Evolutionary conservation across 2,113 vertebrate genomes (phyloP).

Genomic region (Odontophorus gujanensis): DNA sequence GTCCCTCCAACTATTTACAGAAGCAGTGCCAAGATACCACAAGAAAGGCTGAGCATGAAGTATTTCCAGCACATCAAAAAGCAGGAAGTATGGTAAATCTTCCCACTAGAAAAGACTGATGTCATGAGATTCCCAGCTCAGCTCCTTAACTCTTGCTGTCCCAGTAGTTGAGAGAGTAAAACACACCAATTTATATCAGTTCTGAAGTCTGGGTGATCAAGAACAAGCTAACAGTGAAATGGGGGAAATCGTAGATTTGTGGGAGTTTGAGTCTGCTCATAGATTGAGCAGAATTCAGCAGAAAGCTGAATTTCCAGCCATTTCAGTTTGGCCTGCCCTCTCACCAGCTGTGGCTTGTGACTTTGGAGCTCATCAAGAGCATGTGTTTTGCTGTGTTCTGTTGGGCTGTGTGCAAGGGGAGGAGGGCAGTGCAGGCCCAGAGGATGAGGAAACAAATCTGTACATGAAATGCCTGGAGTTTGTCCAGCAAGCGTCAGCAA

Average conservation of each 20-base stretch:
- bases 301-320: not conserved
- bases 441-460: not conserved
- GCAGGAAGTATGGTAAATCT: slow-evolving; percentile 67
- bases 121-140: slow-evolving; percentile 41
- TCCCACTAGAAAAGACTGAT: slow-evolving; percentile 47
- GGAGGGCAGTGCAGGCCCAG: not conserved
- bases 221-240: not conserved
- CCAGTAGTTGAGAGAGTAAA: not conserved
- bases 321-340: not conserved
- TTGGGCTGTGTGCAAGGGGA: not conserved
- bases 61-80: slow-evolving; percentile 70
- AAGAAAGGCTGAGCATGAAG: slow-evolving; percentile 58
- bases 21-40: slow-evolving; percentile 68
- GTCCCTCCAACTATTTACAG: slow-evolving; percentile 62
- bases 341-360: not conserved
- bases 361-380: not conserved
- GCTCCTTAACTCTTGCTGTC: slow-evolving; percentile 31
- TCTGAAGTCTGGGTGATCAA: not conserved
- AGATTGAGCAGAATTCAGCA: not conserved
- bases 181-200: not conserved
- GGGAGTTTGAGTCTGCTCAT: not conserved
- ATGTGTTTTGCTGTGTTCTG: not conserved
- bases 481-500: not conserved
- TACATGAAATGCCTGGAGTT: not conserved
- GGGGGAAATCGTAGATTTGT: not conserved